Conservation (phyloP, 2,113 vertebrate species). For the Orycteropus afer region DNA sequence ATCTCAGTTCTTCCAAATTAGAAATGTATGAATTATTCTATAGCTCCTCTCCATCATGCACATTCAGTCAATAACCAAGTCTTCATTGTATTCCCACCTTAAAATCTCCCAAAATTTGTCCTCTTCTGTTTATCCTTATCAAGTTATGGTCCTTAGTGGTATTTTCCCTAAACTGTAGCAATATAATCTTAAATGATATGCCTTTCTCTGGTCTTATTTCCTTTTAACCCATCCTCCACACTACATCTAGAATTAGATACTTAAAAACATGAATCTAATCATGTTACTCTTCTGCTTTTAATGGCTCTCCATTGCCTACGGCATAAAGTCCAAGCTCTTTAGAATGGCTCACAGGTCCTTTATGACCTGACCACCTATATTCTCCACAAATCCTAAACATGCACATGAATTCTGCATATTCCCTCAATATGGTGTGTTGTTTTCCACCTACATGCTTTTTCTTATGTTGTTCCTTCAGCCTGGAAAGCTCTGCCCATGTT, state of each 20-base stretch:
- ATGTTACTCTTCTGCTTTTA: not conserved
- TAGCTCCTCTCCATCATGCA: not conserved
- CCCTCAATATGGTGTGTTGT: not conserved
- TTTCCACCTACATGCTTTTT: not conserved
- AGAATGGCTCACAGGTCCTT: not conserved
- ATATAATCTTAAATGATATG: not conserved
- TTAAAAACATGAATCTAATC: not conserved
- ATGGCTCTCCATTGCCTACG: not conserved
- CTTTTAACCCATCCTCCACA: not conserved
- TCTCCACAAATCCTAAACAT: not conserved
- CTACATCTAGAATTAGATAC: constrained; percentile 6
- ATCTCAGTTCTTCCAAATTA: not conserved
- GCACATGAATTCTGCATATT: not conserved
- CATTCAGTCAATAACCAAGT: not conserved
- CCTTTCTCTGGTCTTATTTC: not conserved
- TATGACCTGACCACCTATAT: not conserved
- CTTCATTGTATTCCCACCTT: not conserved
- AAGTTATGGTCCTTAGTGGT: not conserved
- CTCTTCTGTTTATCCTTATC: not conserved
- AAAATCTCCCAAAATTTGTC: not conserved
- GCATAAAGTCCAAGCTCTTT: not conserved
- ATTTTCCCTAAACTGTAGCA: not conserved
- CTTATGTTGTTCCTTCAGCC: not conserved
- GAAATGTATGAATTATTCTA: not conserved
- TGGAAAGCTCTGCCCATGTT: not conserved